Evolutionary conservation across 2,113 vertebrate genomes (phyloP).

Genomic region (Corythoichthys intestinalis): DNA sequence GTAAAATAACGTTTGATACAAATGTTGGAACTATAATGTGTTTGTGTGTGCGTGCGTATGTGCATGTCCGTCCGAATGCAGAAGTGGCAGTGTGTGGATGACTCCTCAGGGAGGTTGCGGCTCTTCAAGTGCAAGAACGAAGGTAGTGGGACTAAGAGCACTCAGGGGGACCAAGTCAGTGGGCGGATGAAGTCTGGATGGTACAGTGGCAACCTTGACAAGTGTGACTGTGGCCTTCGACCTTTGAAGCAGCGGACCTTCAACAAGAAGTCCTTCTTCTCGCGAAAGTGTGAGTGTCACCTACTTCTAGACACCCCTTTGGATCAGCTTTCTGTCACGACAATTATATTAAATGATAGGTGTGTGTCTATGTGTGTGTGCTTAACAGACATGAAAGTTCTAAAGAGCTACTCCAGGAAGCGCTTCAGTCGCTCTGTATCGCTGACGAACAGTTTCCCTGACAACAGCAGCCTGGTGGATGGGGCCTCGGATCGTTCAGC

Average conservation of each 20-base stretch:
- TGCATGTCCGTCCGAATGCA: conserved; percentile 46
- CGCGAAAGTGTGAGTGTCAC: conserved; percentile 84
- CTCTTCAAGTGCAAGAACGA: conserved; percentile 90
- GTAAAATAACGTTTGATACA: too few relatives aligned
- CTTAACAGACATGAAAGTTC: conserved; percentile 80
- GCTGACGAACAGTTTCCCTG: conserved; percentile 42
- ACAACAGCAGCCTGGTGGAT: conserved; percentile 69
- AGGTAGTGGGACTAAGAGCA: conserved; percentile 39
- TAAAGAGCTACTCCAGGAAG: conserved; percentile 78
- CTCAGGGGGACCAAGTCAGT: conserved; percentile 62
- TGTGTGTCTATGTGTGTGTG: conserved; percentile 17
- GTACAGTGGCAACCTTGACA: conserved; percentile 60
- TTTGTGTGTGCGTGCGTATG: not conserved
- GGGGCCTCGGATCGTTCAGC: conserved; percentile 50
- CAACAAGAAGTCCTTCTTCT: conserved; percentile 81
- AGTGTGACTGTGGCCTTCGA: conserved; percentile 76
- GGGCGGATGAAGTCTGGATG: conserved; percentile 78
- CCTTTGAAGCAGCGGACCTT: conserved; percentile 36
- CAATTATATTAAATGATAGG: not conserved
- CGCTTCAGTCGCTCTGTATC: conserved; percentile 78
- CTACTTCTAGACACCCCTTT: too few relatives aligned
- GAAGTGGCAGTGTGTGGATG: conserved; percentile 98
- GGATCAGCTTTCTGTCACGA: too few relatives aligned
- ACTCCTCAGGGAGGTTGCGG: conserved; percentile 83
- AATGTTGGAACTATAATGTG: too few relatives aligned